Evolutionary conservation across 2,888 invertebrate species (phyloP).

Genomic region (Cenopis cana): DNA sequence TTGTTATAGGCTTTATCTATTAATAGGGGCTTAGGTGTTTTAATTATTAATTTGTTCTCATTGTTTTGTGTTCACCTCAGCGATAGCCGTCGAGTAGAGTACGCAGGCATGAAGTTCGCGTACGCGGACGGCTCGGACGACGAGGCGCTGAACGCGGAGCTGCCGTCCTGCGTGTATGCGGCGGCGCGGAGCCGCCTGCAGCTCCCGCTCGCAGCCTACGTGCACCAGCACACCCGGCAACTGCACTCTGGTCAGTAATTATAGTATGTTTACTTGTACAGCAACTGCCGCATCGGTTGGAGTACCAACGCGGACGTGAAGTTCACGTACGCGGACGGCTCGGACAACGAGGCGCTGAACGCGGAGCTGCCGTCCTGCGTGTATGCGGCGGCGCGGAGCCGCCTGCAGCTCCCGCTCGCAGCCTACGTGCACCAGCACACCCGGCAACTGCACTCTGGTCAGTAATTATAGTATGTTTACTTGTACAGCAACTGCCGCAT

Average conservation of each 20-base stretch:
- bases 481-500: constrained; percentile 65
- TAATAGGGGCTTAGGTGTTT: too few relatives aligned
- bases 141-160: constrained; percentile 87
- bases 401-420: constrained; percentile 74
- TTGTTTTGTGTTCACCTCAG: constrained; percentile 53
- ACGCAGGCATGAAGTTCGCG: constrained; percentile 64
- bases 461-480: not conserved
- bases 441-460: constrained; percentile 75
- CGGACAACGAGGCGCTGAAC: constrained; percentile 84
- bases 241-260: constrained; percentile 70
- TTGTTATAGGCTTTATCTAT: not conserved
- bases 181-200: constrained; percentile 80
- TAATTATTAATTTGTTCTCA: too few relatives aligned
- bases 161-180: constrained; percentile 93
- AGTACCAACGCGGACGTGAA: constrained; percentile 57
- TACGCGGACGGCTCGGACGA: constrained; percentile 79
- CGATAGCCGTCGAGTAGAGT: constrained; percentile 66
- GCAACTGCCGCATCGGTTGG: constrained; percentile 70
- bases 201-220: constrained; percentile 76
- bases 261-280: constrained; percentile 43
- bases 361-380: constrained; percentile 93
- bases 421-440: constrained; percentile 80
- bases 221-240: constrained; percentile 77
- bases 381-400: constrained; percentile 86
- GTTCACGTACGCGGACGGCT: constrained; percentile 75